Percentiles rank a stretch among this genome's conserved stretches.
Evolutionary conservation across 2,113 vertebrate genomes (phyloP).

Genomic region (Rhinolophus sinicus): DNA sequence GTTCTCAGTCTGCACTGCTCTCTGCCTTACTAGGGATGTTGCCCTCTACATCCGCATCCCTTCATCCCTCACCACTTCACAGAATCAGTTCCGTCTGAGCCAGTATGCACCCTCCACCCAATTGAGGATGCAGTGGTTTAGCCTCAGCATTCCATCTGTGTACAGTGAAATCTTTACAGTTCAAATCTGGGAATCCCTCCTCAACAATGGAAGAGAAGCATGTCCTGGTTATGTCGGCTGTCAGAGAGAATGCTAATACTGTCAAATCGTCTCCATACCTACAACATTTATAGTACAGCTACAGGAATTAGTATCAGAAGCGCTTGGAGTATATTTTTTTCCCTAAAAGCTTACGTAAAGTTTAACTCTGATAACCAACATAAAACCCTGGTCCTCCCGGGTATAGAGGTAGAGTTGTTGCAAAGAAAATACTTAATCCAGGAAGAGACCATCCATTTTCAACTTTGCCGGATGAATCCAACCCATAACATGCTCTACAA

Average conservation of each 20-base stretch:
- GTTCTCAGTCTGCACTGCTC: not conserved
- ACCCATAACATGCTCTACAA: not conserved
- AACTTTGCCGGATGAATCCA: not conserved
- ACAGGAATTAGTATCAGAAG: not conserved
- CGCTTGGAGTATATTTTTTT: not conserved
- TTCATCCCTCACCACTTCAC: not conserved
- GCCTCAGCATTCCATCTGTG: not conserved
- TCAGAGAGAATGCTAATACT: not conserved
- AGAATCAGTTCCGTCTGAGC: not conserved
- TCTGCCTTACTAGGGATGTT: not conserved
- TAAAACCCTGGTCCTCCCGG: not conserved
- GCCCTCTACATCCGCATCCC: not conserved
- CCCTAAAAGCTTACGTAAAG: constrained; percentile 19
- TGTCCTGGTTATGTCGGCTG: not conserved
- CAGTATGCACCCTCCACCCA: not conserved
- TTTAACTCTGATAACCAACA: not conserved
- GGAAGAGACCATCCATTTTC: not conserved
- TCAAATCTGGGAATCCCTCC: not conserved
- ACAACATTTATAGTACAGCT: not conserved
- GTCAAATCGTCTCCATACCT: not conserved
- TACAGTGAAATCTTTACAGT: not conserved
- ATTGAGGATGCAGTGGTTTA: not conserved
- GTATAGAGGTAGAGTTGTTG: not conserved
- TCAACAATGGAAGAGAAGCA: fast-evolving
- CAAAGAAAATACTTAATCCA: constrained; percentile 21